Evolutionary conservation across 2,113 vertebrate species (phyloP).

Genomic region (Fregata magnificens): DNA sequence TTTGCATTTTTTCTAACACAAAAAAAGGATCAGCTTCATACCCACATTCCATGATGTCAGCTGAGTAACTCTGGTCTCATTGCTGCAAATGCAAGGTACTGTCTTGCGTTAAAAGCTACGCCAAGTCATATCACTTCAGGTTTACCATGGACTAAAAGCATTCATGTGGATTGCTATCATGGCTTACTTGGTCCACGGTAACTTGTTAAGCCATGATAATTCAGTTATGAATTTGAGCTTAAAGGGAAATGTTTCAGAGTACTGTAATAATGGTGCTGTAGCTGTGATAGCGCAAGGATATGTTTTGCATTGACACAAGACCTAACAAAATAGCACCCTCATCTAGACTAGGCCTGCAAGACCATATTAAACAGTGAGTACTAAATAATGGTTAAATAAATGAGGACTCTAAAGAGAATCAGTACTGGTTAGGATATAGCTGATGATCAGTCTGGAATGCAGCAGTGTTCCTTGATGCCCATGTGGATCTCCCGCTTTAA

Average conservation of each 20-base stretch:
- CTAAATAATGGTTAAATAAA: not conserved
- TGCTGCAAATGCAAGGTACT: not conserved
- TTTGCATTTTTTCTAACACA: not conserved
- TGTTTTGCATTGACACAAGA: not conserved
- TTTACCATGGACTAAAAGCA: not conserved
- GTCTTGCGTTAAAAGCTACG: not conserved
- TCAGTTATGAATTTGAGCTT: slow-evolving; percentile 4
- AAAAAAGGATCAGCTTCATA: not conserved
- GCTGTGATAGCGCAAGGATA: not conserved
- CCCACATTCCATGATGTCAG: not conserved
- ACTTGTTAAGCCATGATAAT: slow-evolving; percentile 17
- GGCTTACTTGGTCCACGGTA: not conserved
- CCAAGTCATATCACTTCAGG: not conserved
- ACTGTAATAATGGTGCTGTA: not conserved
- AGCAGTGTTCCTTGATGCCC: not conserved
- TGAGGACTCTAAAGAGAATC: not conserved
- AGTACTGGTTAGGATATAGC: not conserved
- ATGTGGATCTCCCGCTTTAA: not conserved
- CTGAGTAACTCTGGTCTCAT: not conserved
- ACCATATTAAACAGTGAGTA: not conserved
- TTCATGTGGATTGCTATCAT: not conserved
- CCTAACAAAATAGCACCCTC: not conserved
- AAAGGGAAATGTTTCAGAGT: not conserved
- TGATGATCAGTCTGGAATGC: not conserved
- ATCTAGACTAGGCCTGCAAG: not conserved